Conservation (phyloP, 2,797 vertebrate species). For the Hoplostethus mediterraneus region DNA sequence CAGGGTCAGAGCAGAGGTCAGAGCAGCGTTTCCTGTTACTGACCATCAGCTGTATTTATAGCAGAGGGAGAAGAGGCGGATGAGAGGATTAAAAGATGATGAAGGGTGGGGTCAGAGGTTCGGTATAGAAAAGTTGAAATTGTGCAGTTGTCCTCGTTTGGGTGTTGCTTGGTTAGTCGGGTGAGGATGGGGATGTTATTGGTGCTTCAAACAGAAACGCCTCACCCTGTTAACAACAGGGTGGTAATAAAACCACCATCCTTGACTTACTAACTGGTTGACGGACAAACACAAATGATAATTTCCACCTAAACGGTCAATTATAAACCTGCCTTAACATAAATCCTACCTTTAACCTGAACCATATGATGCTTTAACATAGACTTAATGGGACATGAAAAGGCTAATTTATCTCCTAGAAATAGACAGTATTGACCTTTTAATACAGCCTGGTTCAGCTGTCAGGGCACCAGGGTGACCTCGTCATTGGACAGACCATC, state of each 20-base stretch:
- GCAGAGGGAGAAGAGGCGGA: not conserved
- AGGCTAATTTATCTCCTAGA: too few species aligned
- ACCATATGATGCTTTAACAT: too few species aligned
- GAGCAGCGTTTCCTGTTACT: conserved; percentile 12
- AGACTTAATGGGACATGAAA: too few species aligned
- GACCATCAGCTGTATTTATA: conserved; percentile 24
- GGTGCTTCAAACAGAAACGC: not conserved
- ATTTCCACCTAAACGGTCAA: too few species aligned
- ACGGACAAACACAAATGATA: not conserved
- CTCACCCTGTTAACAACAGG: not conserved
- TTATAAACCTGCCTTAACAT: too few species aligned
- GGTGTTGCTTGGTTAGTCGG: not conserved
- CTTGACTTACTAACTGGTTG: not conserved
- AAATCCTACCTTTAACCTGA: too few species aligned
- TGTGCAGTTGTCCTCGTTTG: not conserved
- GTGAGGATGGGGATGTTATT: not conserved
- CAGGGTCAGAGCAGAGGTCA: conserved; percentile 29
- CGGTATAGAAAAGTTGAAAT: not conserved
- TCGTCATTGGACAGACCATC: too few species aligned
- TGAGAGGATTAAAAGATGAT: not conserved
- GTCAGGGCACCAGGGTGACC: too few species aligned
- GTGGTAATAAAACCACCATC: not conserved
- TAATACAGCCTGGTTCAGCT: too few species aligned
- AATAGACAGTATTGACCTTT: too few species aligned
- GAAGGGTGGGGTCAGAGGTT: not conserved